These are phyloP conservation scores for Coelinius sp. DNA, from an alignment of 2,888 invertebrate genomes.

Conservation along the genomic window DNA sequence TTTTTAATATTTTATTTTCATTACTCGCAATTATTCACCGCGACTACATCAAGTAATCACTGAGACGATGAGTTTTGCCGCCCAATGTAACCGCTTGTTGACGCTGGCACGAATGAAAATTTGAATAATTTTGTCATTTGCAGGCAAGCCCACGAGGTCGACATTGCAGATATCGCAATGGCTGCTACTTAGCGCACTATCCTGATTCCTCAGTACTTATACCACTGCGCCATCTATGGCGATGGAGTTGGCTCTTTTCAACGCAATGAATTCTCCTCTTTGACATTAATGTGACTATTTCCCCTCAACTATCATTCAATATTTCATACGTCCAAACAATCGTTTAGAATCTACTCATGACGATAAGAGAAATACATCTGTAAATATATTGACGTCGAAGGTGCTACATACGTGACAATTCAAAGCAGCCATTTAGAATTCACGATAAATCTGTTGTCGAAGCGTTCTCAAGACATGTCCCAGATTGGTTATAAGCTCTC, in stretches of 20 bases:
- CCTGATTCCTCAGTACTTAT: not conserved
- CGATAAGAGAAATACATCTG: not conserved
- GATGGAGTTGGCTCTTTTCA: not conserved
- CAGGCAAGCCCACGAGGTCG: constrained; percentile 60
- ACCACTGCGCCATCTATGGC: not conserved
- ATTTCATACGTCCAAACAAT: too few species aligned
- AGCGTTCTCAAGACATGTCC: constrained; percentile 37
- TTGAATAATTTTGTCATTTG: constrained; percentile 67
- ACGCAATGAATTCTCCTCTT: not conserved
- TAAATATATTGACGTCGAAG: constrained; percentile 56
- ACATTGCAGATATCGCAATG: constrained; percentile 59
- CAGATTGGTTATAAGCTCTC: constrained; percentile 59
- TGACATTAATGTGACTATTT: constrained; percentile 43
- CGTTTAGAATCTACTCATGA: too few species aligned
- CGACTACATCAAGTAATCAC: not conserved
- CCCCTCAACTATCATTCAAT: not conserved
- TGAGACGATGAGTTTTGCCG: constrained; percentile 45
- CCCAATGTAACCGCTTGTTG: constrained; percentile 48
- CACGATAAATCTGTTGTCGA: constrained; percentile 58
- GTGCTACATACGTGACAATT: constrained; percentile 62
- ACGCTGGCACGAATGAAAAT: constrained; percentile 53
- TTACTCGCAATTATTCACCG: constrained; percentile 1
- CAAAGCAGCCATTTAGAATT: constrained; percentile 62
- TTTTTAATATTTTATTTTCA: not conserved
- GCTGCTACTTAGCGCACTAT: constrained; percentile 56